Evolutionary conservation across 1,140 invertebrate species (phyloP), one percentile per base, ranked within the genome.

Genomic region (Orchesella cincta): DNA sequence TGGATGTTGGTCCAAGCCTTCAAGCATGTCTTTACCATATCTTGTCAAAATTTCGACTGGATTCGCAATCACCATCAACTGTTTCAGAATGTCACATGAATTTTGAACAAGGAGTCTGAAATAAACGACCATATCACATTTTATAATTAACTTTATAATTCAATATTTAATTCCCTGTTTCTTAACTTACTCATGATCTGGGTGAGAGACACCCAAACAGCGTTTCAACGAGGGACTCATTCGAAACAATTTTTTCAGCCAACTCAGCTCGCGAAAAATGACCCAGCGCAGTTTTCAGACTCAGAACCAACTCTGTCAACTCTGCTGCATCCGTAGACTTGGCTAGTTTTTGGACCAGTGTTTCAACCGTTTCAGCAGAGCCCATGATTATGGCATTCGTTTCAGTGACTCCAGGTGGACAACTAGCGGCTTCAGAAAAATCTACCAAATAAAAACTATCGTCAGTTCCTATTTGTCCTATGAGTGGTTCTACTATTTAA

Each of bases 31-130:
- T 34, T 80, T 76, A 31, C 80, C 74, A 33, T 82, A 82, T 34
- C 78, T 82, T 78, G 57, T 33, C 54, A 79, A 0, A 29, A 52
- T 57, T 26, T 74, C 70, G 23, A 67, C 23, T 16, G 81, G 79
- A 70, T 82, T 75, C 1, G 76, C 36, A 34, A 82, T 72, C 1
- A 51, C 1, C 81, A 82, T 82, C 12, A 82, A 26, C 28, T 62
- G 75, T 64, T 77, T 80, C 54, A 82, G 54, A 35, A 82, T 82
- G 46, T 73, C 76, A 73, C 81, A 82, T 1, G 78, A 76, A 0
- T 39, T 46, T 76, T 78, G 67, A 70, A 80, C 73, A 67, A 79
- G 46, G 12, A 78, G 76, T 23, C 81, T 82, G 54, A 0, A 73
- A n/a, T 29, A 76, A 31, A 62, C 54, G 31, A 18, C 1, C 54